These are phyloP conservation scores for Archilochus colubris DNA, from an alignment of 2,113 vertebrate species.

Conservation along the genomic window DNA sequence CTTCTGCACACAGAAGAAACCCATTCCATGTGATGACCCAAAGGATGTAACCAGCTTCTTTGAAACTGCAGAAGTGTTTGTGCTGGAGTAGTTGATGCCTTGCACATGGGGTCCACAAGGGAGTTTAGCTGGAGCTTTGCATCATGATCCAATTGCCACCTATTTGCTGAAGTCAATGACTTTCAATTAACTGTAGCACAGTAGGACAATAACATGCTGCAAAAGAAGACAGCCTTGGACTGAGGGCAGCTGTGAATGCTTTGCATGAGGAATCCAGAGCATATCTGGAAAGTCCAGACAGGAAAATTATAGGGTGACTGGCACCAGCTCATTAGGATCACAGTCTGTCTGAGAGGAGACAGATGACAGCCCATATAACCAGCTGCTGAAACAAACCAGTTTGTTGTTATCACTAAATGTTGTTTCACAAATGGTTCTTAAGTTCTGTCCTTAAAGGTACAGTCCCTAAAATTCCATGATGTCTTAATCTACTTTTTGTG, in stretches of 20 bases:
- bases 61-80: background rate
- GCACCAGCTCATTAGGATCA: background rate
- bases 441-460: background rate
- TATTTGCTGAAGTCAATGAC: background rate
- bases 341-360: background rate
- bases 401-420: background rate
- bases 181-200: background rate
- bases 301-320: background rate
- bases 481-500: background rate
- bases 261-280: background rate
- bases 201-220: background rate
- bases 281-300: background rate
- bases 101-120: background rate
- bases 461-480: background rate
- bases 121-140: background rate
- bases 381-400: background rate
- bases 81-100: background rate
- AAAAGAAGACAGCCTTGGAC: background rate
- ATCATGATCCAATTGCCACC: background rate
- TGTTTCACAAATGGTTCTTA: background rate
- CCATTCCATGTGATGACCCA: background rate
- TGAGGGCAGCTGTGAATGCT: background rate
- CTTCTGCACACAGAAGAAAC: background rate
- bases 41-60: background rate
- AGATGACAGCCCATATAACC: background rate